These are phyloP conservation scores for Champsocephalus gunnari DNA, from an alignment of 2,797 vertebrate species.

Conservation along the genomic window DNA sequence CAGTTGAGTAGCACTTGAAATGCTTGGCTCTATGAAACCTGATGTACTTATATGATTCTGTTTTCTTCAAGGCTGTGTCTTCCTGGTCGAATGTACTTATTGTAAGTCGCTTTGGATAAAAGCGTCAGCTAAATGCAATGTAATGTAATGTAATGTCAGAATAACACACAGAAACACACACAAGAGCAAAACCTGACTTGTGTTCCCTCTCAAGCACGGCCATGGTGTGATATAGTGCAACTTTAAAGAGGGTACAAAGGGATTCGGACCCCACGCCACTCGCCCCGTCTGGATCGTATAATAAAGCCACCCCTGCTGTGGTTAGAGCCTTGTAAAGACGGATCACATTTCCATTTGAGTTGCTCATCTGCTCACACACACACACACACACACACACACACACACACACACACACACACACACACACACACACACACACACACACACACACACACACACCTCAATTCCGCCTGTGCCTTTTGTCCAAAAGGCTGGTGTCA, in stretches of 20 bases:
- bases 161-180: conserved; percentile 9
- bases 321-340: conserved; percentile 57
- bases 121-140: no score
- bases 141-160: background rate
- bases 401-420: conserved; percentile 9
- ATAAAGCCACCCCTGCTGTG: conserved; percentile 62
- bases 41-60: no score
- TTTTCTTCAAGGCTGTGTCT: no score
- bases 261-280: conserved; percentile 37
- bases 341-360: conserved; percentile 68
- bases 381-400: background rate
- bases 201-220: conserved; percentile 4
- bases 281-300: conserved; percentile 44
- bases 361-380: conserved; percentile 31
- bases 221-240: conserved; percentile 1
- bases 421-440: background rate
- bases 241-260: conserved; percentile 30
- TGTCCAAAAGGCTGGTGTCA: conserved; percentile 59
- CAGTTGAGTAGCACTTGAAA: no score
- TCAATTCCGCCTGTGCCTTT: conserved; percentile 45
- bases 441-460: background rate
- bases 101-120: no score
- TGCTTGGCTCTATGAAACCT: no score
- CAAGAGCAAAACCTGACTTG: conserved; percentile 17
- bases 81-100: no score